Percentiles rank a stretch among this genome's conserved stretches.
Conservation (phyloP, 2,888 invertebrate genomes). For the Eilema sororculum region DNA sequence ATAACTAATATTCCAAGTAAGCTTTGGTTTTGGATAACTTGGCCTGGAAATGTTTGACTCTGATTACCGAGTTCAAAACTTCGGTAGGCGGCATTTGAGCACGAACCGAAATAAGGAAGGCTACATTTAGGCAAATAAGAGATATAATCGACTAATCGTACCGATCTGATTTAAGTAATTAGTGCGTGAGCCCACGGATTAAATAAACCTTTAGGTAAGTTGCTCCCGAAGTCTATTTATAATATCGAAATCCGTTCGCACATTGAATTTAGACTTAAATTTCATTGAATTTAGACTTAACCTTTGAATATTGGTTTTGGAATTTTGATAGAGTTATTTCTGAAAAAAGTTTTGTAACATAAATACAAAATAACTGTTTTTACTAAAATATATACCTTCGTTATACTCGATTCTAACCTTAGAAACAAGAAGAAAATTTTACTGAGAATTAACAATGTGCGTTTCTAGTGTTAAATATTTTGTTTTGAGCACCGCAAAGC, state of each 20-base stretch:
- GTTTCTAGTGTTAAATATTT: slow-evolving; percentile 17
- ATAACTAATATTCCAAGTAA: slow-evolving; percentile 5
- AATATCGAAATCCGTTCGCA: background rate
- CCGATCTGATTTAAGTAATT: background rate
- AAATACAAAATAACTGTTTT: too few species aligned
- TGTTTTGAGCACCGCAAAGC: slow-evolving; percentile 16
- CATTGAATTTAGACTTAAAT: background rate
- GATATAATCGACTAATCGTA: background rate
- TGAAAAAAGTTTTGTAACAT: background rate
- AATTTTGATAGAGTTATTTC: background rate
- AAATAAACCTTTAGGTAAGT: background rate
- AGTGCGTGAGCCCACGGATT: background rate
- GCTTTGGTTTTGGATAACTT: slow-evolving; percentile 14
- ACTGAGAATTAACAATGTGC: background rate
- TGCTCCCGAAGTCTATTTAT: background rate
- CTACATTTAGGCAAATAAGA: background rate
- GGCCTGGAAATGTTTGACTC: slow-evolving; percentile 10
- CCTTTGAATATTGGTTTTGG: background rate
- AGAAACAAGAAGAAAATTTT: background rate
- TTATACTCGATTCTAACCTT: background rate
- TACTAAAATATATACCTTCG: too few species aligned
- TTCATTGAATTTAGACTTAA: too few species aligned
- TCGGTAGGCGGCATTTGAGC: slow-evolving; percentile 6
- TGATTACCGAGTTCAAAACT: slow-evolving; percentile 13
- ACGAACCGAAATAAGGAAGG: background rate